Conservation (phyloP, 2,113 vertebrate species). For the Oplegnathus fasciatus region DNA sequence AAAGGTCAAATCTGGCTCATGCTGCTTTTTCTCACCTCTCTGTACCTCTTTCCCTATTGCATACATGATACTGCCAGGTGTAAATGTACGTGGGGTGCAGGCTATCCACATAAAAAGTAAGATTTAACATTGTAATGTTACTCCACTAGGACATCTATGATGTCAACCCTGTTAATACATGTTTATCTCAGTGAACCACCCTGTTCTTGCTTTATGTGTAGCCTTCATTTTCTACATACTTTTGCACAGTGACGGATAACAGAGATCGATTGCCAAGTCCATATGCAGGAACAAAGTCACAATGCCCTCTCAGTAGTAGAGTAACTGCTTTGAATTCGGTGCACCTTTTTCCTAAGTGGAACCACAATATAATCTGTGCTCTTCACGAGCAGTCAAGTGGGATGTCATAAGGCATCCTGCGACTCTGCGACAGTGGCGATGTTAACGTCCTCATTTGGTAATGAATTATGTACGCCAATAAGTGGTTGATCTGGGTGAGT, state of each 20-base stretch:
- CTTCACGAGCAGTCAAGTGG: conserved; percentile 51
- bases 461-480: conserved; percentile 71
- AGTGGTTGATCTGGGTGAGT: conserved; percentile 61
- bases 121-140: not conserved
- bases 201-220: not conserved
- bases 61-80: not conserved
- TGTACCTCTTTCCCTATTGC: not conserved
- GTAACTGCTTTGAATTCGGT: conserved; percentile 32
- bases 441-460: conserved; percentile 54
- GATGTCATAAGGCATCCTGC: conserved; percentile 41
- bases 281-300: conserved; percentile 31
- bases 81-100: not conserved
- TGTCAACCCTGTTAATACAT: not conserved
- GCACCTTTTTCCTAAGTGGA: conserved; percentile 27
- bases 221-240: not conserved
- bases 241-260: not conserved
- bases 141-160: not conserved
- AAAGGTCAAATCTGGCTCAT: conserved; percentile 9
- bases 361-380: conserved; percentile 42
- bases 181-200: not conserved
- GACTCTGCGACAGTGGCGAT: conserved; percentile 1
- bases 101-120: not conserved
- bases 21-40: not conserved
- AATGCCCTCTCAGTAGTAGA: conserved; percentile 12
- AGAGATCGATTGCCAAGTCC: not conserved